Conservation (phyloP, 2,888 invertebrate genomes). For the Heteromurus nitidus region DNA sequence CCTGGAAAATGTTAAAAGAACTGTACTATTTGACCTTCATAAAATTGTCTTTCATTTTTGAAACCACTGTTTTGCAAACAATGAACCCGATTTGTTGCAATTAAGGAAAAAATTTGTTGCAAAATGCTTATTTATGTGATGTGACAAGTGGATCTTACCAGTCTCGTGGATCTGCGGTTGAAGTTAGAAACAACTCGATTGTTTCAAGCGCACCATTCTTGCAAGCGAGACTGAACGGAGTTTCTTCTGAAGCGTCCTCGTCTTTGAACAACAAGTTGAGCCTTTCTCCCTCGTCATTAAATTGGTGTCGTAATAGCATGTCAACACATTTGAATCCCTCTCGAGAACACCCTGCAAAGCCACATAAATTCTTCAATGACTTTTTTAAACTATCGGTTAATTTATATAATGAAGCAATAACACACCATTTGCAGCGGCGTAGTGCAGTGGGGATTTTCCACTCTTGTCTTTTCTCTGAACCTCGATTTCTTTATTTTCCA, state of each 20-base stretch:
- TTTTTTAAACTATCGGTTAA: neutral
- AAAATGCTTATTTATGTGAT: neutral
- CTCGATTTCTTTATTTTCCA: constrained; percentile 30
- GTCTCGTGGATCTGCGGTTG: constrained; percentile 43
- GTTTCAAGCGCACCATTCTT: constrained; percentile 49
- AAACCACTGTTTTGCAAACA: neutral
- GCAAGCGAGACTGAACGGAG: constrained; percentile 48
- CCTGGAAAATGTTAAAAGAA: constrained; percentile 17
- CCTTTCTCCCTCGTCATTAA: constrained; percentile 31
- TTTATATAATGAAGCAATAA: neutral
- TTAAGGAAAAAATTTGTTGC: neutral
- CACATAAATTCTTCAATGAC: neutral
- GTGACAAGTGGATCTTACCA: constrained; percentile 25
- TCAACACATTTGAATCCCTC: constrained; percentile 61
- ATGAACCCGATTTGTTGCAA: neutral
- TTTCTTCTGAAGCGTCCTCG: constrained; percentile 40
- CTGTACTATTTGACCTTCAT: neutral
- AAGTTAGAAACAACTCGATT: constrained; percentile 42
- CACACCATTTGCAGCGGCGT: constrained; percentile 55
- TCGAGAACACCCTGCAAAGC: constrained; percentile 45
- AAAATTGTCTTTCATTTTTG: neutral
- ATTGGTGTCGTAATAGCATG: constrained; percentile 33
- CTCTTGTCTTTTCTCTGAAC: constrained; percentile 44
- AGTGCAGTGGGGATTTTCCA: constrained; percentile 43
- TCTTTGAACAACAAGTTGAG: constrained; percentile 50